These are phyloP conservation scores for Tinea pellionella DNA, from an alignment of 2,888 invertebrate species.

Conservation along the genomic window DNA sequence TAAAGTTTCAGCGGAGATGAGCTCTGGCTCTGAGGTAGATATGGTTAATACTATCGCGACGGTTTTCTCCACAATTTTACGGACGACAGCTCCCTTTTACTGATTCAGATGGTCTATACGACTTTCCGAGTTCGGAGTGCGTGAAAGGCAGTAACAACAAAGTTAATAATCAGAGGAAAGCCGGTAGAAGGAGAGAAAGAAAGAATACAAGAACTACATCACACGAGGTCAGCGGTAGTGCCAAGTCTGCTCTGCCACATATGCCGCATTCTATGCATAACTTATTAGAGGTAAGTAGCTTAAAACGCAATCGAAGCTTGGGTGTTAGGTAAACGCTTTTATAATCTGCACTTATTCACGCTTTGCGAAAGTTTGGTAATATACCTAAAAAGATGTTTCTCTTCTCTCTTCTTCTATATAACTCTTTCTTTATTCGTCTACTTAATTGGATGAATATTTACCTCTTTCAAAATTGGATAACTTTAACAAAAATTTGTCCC, in stretches of 20 bases:
- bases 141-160: constrained; percentile 66
- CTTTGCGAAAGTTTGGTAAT: too few relatives aligned
- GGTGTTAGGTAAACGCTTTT: background rate
- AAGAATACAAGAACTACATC: constrained; percentile 65
- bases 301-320: constrained; percentile 25
- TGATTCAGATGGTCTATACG: constrained; percentile 83
- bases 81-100: constrained; percentile 78
- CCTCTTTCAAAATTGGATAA: background rate
- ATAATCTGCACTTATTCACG: background rate
- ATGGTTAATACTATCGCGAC: constrained; percentile 61
- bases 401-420: too few relatives aligned
- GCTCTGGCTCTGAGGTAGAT: constrained; percentile 78
- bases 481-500: background rate
- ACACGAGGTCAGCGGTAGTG: constrained; percentile 52
- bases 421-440: too few relatives aligned
- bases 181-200: constrained; percentile 72
- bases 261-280: constrained; percentile 67
- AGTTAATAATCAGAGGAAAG: constrained; percentile 69
- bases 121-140: constrained; percentile 82
- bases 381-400: too few relatives aligned
- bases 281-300: constrained; percentile 67
- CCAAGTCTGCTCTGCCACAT: constrained; percentile 67
- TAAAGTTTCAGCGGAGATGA: constrained; percentile 83
- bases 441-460: too few relatives aligned
- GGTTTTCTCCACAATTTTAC: constrained; percentile 80